Evolutionary conservation across 37 sponge, comb jelly and placozoan genomes (phyloP), one percentile per base, ranked within the genome.

Genomic region (Halisarca cf. caerulea): DNA sequence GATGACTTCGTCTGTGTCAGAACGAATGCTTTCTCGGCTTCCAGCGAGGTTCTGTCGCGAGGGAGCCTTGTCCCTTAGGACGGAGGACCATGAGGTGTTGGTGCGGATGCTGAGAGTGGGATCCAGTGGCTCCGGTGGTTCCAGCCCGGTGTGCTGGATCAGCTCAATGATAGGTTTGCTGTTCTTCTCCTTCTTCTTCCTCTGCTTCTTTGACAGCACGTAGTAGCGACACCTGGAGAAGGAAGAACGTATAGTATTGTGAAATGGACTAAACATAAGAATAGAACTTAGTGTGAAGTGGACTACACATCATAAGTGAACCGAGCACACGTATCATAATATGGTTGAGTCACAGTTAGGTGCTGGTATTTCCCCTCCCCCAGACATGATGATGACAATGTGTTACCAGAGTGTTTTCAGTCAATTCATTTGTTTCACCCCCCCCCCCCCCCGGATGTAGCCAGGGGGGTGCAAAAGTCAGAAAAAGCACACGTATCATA

Each of bases 81-180:
- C 77, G 14, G 77, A 74, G 42, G 77, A 74, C 77, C 77, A 74
- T 1, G 77, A 74, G 9, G 77, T 74, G 42, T 36, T 74, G 30
- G 77, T 74, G 25, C 77, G 42, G 42, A 74, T 40, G 42, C 77
- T 74, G 45, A 74, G 77, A 17, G 77, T 41, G 24, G 77, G 77
- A 37, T 74, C 77, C 44, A 74, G 6, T 2, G 77, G 77, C 77
- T 74, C 77, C 2, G 77, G 77, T n/a, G 77, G 77, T 20, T 74
- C 42, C 32, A 0, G 14, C n/a, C 77, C 45, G 11, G 7, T 23
- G 25, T n/a, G 24, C 2, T 24, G 39, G 21, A 74, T 25, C 24
- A 74, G 77, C 45, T 74, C 77, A 36, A 74, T 74, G 25, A 74
- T 74, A 3, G 77, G 77, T 43, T 25, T 74, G 25, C 77, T 3